Conservation (phyloP, 2,888 invertebrate species). For the Zeuzera pyrina region DNA sequence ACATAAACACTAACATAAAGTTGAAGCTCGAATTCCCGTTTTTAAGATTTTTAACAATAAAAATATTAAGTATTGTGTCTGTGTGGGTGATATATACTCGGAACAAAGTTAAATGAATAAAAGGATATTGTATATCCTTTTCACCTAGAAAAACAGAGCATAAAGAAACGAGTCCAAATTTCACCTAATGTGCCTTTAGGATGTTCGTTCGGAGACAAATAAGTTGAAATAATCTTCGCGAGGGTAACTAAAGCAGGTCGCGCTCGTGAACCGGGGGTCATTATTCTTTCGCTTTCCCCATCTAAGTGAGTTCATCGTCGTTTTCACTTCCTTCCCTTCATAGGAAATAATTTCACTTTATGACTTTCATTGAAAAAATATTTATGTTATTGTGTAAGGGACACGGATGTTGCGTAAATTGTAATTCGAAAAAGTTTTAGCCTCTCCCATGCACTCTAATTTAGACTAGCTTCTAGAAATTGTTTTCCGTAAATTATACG, state of each 20-base stretch:
- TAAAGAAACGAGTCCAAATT: constrained; percentile 26
- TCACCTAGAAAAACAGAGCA: neutral
- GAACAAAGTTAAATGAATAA: neutral
- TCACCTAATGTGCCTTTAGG: constrained; percentile 32
- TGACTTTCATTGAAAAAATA: constrained; percentile 40
- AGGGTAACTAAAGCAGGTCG: constrained; percentile 17
- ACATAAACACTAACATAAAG: neutral
- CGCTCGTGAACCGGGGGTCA: constrained; percentile 31
- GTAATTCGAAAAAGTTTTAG: no score
- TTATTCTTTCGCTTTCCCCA: constrained; percentile 49
- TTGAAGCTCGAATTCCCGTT: neutral
- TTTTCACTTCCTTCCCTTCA: constrained; percentile 52
- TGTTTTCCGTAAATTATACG: no score
- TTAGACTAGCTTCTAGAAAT: no score
- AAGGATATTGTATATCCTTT: neutral
- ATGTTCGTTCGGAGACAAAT: constrained; percentile 44
- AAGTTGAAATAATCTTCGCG: constrained; percentile 44
- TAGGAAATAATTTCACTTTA: constrained; percentile 54
- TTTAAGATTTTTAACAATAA: neutral
- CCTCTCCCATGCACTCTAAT: constrained; percentile 21
- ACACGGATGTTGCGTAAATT: no score
- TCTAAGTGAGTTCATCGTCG: constrained; percentile 56
- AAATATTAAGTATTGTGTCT: neutral
- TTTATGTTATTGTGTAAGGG: constrained; percentile 27
- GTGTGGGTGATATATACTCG: neutral